A percentile compares a stretch with the other conserved stretches of the same genome.
phyloP scores from a whole-genome alignment of 2,113 vertebrate species.

The Tichodroma muraria region DNA sequence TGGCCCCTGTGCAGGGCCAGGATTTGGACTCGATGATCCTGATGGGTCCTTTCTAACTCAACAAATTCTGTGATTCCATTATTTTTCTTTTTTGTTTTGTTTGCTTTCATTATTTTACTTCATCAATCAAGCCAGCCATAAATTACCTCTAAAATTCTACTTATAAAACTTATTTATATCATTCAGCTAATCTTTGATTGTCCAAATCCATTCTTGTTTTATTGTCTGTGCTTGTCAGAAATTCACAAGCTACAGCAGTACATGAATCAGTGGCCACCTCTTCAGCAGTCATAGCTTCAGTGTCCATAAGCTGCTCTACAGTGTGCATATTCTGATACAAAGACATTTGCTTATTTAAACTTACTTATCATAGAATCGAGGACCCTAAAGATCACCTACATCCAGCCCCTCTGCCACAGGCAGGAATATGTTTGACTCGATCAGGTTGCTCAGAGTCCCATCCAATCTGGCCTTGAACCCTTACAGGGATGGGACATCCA shows the following conservation, averaged over 20 bases:
- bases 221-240: not conserved
- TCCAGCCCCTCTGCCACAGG: not conserved
- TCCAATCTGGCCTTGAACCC: not conserved
- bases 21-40: not conserved
- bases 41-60: not conserved
- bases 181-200: not conserved
- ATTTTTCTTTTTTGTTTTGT: not conserved
- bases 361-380: not conserved
- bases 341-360: not conserved
- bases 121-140: not conserved
- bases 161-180: not conserved
- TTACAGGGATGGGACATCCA: not conserved
- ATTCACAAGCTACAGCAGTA: not conserved
- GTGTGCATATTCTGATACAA: not conserved
- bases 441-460: rapidly evolving
- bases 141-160: not conserved
- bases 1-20: not conserved
- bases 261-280: not conserved
- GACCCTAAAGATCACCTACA: not conserved
- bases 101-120: not conserved
- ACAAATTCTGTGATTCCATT: not conserved
- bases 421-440: not conserved
- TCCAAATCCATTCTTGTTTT: not conserved
- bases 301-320: not conserved
- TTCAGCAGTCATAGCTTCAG: not conserved